Evolutionary conservation across 2,888 invertebrate species (phyloP), one percentile per base, ranked within the genome.

Genomic region (Leptinotarsa tumamoca): DNA sequence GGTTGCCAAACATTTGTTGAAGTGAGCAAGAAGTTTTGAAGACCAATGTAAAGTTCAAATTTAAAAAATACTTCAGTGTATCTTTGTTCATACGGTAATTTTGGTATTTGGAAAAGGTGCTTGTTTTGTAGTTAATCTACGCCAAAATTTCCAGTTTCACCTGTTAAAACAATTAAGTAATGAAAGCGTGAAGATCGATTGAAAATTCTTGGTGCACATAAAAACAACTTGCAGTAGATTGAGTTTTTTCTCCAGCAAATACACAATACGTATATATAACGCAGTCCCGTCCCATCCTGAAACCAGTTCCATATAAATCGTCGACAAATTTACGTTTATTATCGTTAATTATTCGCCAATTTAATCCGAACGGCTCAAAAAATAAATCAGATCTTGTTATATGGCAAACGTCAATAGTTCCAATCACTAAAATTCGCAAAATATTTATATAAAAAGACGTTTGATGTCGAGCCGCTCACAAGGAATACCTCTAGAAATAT

Each of bases 311-410:
- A 69, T 72, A 73, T 79, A 75, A 76, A 75, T 79, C 74, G 67
- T 33, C 75, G 78, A 79, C 80, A 79, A 80, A 80, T 80, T 80
- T 80, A 80, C 79, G 80, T 80, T 80, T 80, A 80, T 80, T 80
- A 80, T 80, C 76, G 69, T 78, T 79, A 79, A 80, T 80, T 80
- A 80, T 80, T 80, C 78, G 79, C 79, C 78, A 75, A 79, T 78
- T 80, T 80, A 78, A 74, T 72, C 73, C 68, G 67, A 76, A 50
- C 75, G 68, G 66, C 77, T 70, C 75, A 81, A 82, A 82, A 80
- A 80, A 81, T 80, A 79, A 80, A 80, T 82, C 80, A 80, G 82
- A 82, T 82, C 82, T 82, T 82, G 82, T 83, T 83, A 83, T 81
- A 82, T 81, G 81, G 82, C 80, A 82, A 81, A 80, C 80, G 82